Evolutionary conservation across 2,888 invertebrate species (phyloP), one percentile per base, ranked within the genome.

Genomic region (Lepeophtheirus nordmannii): DNA sequence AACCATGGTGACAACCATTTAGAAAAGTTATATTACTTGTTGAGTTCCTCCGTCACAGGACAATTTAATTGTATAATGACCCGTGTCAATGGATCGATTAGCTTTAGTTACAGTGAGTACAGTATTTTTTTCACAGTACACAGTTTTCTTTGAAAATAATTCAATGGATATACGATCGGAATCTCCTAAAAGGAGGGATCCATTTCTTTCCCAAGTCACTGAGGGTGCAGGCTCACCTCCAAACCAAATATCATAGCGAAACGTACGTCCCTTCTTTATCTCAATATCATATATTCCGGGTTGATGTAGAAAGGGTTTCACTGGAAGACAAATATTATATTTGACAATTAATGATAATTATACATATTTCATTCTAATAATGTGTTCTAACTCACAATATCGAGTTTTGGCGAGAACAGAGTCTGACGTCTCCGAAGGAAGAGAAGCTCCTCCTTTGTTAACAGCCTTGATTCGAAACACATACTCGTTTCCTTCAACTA

Each of bases 161-260:
- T 74, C 69, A 37, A 77, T 73, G 17, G 71, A 17, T 12, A 66
- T 61, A 22, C 41, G 22, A 8, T 39, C 64, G 10, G 69, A 71
- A 64, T 75, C 74, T 14, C 71, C 72, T 71, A 84, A 85, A 71
- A 83, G 82, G 69, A 87, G 86, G 73, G 85, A 85, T 69, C 83
- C 83, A 65, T 86, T 87, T 71, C 86, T 81, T 73, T 84, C 81
- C 98, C 98, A 98, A 72, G 82, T 83, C 30, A 89, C 92, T 72
- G 87, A 87, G 0, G 98, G 98, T 72, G 90, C 89, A 1, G 98
- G 98, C 76, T 98, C 97, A 73, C 98, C 98, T 69, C 89, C 90
- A 73, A 87, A 97, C 73, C 90, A 90, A 70, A 97, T 89, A 72
- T 96, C 93, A 74, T 87, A 87, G 69, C 86, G 85, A 71, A 96